Percentiles rank a stretch among this genome's conserved stretches.
phyloP scores from a whole-genome alignment of 2,797 vertebrate genomes.

The Delichon dasypus region DNA sequence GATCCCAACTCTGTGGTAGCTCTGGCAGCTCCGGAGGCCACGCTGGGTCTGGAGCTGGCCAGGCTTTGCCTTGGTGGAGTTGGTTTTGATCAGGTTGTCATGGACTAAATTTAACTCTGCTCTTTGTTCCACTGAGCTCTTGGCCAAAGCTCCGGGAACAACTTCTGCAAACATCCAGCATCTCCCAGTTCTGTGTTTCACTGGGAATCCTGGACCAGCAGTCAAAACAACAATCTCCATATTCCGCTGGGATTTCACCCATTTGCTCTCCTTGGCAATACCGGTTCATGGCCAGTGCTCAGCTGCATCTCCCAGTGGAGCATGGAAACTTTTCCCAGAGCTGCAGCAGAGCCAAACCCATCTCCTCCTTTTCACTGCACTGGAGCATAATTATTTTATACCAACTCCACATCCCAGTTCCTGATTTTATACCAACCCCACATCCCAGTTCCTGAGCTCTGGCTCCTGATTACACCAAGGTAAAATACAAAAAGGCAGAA shows the following conservation, averaged over 20 bases:
- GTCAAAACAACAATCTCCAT: background rate
- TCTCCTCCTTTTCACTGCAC: background rate
- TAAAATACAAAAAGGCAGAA: background rate
- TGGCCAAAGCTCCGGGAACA: background rate
- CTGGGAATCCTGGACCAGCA: background rate
- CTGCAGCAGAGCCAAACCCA: background rate
- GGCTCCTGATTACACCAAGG: background rate
- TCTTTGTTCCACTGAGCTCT: conserved; percentile 2
- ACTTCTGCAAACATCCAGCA: background rate
- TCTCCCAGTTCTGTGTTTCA: background rate
- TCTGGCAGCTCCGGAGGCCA: conserved; percentile 28
- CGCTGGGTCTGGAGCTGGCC: background rate
- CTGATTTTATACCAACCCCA: background rate
- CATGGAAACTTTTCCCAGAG: background rate
- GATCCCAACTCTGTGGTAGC: conserved; percentile 35
- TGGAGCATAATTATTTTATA: background rate
- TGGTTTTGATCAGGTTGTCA: conserved; percentile 41
- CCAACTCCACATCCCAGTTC: background rate
- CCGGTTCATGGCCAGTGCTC: background rate
- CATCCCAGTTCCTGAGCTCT: background rate
- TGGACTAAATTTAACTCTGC: conserved; percentile 46
- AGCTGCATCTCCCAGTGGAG: background rate
- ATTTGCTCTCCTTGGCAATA: conserved; percentile 8
- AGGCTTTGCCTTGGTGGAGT: background rate
- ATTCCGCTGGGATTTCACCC: background rate